Evolutionary conservation across 1,140 invertebrate species (phyloP), one percentile per base, ranked within the genome.

Genomic region (Neuroterus valhalla): DNA sequence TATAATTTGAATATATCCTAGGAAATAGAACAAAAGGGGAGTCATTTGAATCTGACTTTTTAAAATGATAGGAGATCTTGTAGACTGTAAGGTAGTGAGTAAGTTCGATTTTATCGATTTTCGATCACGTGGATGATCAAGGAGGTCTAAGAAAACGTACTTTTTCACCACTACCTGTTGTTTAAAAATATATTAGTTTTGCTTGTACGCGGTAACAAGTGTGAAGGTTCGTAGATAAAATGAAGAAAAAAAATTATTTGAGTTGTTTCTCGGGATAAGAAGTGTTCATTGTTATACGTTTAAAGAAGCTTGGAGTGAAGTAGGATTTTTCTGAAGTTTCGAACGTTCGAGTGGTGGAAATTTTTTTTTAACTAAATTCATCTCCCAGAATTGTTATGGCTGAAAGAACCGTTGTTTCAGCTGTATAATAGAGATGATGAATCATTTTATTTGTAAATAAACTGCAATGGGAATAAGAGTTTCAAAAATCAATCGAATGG

Each of bases 1-100:
- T 88, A 88, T 85, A 78, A 82, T 82, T 82, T 85, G 78, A 82
- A 78, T 83, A 82, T 86, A 84, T 85, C 81, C 83, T 70, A 81
- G 81, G 82, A 72, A 76, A 71, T 82, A 82, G 73, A 74, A 66
- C 81, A 69, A 76, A 80, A 71, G 75, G 66, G 67, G 76, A 76
- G 74, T 75, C 68, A 68, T 73, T 81, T 77, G 50, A 72, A n/a
- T 74, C 68, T 19, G 45, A 72, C 66, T 52, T 62, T 71, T 68
- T 42, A 62, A 74, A 67, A 67, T 48, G 31, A 43, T 45, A 21
- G 21, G 44, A 42, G 66, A 77, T 73, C 77, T 76, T 70, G 62
- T 77, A 75, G 68, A 19, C 70, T 74, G 46, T 79, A 75, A 78
- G 71, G 66, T 78, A 78, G 74, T 19, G 52, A 48, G 73, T 80